Evolutionary conservation across 2,113 vertebrate species (phyloP).

Genomic region (Phaetusa simplex): DNA sequence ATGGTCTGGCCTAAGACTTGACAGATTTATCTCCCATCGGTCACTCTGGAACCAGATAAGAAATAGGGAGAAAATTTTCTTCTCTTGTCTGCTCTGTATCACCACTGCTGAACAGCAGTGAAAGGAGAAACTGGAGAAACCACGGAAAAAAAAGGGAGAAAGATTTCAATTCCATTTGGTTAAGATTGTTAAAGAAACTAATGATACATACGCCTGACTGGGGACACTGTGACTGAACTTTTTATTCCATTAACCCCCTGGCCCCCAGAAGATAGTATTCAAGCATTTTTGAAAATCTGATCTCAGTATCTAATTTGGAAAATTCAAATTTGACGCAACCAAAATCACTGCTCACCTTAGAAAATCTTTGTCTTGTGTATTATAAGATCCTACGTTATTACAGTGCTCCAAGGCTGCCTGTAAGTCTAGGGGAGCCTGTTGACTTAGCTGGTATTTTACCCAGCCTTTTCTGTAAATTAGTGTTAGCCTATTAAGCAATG

Average conservation of each 20-base stretch:
- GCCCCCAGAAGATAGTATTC: background rate
- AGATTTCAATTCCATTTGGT: background rate
- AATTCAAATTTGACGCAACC: background rate
- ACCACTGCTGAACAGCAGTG: background rate
- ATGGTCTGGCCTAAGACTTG: background rate
- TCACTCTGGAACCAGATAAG: background rate
- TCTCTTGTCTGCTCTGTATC: background rate
- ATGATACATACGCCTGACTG: rapidly evolving
- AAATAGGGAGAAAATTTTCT: background rate
- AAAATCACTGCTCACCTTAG: background rate
- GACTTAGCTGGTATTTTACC: background rate
- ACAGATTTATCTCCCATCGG: background rate
- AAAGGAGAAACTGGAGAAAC: background rate
- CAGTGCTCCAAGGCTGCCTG: background rate
- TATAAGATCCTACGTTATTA: background rate
- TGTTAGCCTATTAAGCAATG: background rate
- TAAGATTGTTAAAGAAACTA: background rate
- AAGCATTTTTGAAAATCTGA: background rate
- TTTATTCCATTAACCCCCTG: no score
- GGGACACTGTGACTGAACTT: background rate
- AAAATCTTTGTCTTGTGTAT: background rate
- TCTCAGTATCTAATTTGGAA: background rate
- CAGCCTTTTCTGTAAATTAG: background rate
- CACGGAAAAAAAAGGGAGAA: background rate
- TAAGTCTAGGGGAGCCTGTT: background rate